These are phyloP conservation scores for Monochamus alternatus DNA, from an alignment of 2,888 invertebrate genomes.

Conservation along the genomic window DNA sequence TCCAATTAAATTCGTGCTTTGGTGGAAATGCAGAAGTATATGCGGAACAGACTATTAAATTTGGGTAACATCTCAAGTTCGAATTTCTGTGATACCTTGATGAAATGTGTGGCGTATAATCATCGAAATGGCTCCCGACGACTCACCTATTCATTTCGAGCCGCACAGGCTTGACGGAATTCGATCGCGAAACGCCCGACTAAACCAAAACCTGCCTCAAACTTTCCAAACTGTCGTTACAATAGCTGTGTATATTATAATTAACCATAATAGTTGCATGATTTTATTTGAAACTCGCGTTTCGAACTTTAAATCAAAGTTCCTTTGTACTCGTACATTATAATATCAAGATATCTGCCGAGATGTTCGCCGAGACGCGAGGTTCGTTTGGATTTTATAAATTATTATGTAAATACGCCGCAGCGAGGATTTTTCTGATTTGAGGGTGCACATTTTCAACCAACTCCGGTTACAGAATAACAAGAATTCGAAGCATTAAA, in stretches of 20 bases:
- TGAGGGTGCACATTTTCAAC: too few species aligned
- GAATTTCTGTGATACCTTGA: constrained; percentile 34
- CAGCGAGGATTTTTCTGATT: too few species aligned
- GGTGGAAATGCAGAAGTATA: constrained; percentile 23
- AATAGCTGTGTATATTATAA: constrained; percentile 64
- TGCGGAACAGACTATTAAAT: constrained; percentile 36
- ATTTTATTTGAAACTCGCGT: constrained; percentile 58
- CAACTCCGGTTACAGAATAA: too few species aligned
- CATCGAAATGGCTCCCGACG: constrained; percentile 14
- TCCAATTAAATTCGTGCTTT: constrained; percentile 53
- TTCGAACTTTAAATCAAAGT: constrained; percentile 52
- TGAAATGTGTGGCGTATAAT: constrained; percentile 24
- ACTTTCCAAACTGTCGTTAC: constrained; percentile 62
- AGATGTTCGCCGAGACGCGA: constrained; percentile 19
- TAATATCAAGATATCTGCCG: constrained; percentile 29
- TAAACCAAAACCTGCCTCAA: constrained; percentile 49
- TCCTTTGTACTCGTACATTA: constrained; percentile 45
- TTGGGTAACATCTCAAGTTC: constrained; percentile 34
- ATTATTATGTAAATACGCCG: too few species aligned
- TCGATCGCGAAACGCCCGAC: constrained; percentile 32
- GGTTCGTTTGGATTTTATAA: too few species aligned
- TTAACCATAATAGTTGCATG: constrained; percentile 62
- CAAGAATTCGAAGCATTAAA: too few species aligned
- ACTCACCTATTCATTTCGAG: constrained; percentile 32
- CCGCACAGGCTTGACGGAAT: constrained; percentile 22